Conservation (phyloP, 2,888 invertebrate genomes). For the Drosophila anomelani region DNA sequence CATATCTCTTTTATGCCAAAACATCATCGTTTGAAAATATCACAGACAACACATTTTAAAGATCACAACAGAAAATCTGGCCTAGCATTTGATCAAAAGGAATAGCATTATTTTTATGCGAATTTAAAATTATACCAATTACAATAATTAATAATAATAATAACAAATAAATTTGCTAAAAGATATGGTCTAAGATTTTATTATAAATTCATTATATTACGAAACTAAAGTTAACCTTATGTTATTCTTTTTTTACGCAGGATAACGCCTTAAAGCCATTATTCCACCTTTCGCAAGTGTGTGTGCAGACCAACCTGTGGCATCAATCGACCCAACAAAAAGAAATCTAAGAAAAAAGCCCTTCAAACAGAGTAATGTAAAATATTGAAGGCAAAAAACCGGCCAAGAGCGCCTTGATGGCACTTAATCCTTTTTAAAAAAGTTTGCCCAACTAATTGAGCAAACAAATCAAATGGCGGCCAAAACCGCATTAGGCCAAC, state of each 20-base stretch:
- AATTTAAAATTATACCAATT: too few relatives aligned
- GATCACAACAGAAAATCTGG: too few relatives aligned
- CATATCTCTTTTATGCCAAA: neutral
- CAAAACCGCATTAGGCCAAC: constrained; percentile 31
- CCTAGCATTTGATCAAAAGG: too few relatives aligned
- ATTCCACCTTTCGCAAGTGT: neutral
- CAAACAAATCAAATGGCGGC: constrained; percentile 42
- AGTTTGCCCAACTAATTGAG: constrained; percentile 42
- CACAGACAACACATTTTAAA: neutral
- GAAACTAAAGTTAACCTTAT: too few relatives aligned
- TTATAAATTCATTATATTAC: too few relatives aligned
- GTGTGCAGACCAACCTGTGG: constrained; percentile 14
- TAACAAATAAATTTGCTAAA: too few relatives aligned
- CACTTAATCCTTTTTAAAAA: constrained; percentile 47
- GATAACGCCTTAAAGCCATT: neutral
- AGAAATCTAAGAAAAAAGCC: neutral
- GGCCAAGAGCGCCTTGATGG: neutral
- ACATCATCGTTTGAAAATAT: neutral
- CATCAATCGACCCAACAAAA: neutral
- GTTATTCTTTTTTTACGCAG: too few relatives aligned
- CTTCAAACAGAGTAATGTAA: constrained; percentile 4
- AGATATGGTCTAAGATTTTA: too few relatives aligned
- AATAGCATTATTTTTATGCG: too few relatives aligned
- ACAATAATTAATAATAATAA: too few relatives aligned
- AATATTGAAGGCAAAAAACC: constrained; percentile 18